These are phyloP conservation scores for Gobio gobio DNA, from an alignment of 2,113 vertebrate species.

Conservation along the genomic window DNA sequence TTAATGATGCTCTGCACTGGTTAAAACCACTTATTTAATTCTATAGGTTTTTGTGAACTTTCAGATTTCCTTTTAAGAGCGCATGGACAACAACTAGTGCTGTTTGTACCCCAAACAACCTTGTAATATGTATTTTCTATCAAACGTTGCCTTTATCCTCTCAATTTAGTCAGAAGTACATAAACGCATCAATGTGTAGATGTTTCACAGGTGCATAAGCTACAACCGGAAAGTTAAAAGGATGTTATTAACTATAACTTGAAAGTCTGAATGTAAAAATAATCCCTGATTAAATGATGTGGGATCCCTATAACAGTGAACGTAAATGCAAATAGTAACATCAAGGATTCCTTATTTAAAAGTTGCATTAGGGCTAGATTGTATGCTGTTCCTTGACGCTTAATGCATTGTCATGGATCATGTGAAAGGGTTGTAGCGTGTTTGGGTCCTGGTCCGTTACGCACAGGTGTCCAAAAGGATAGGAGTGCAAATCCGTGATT, in stretches of 20 bases:
- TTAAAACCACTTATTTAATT: too few relatives aligned
- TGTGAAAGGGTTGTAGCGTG: background rate
- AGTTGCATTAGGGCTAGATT: background rate
- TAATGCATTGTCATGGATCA: background rate
- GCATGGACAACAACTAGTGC: background rate
- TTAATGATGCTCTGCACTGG: too few relatives aligned
- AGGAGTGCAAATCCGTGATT: conserved; percentile 1
- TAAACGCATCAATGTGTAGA: background rate
- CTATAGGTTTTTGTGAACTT: too few relatives aligned
- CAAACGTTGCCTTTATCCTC: background rate
- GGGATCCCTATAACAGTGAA: background rate
- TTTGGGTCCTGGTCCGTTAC: background rate
- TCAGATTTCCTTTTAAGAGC: background rate
- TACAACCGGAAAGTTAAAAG: background rate
- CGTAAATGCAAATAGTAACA: background rate
- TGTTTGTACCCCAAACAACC: background rate
- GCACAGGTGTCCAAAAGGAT: conserved; percentile 2
- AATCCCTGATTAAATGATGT: background rate
- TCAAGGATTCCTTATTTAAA: background rate
- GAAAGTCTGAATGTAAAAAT: background rate
- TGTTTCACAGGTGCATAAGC: background rate
- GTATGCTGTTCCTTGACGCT: background rate
- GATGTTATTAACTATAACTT: background rate
- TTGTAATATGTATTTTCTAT: background rate
- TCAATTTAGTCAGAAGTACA: background rate